Percentiles rank a stretch among this genome's conserved stretches.
Evolutionary conservation across 2,113 vertebrate genomes (phyloP).

Genomic region (Pluvialis apricaria): DNA sequence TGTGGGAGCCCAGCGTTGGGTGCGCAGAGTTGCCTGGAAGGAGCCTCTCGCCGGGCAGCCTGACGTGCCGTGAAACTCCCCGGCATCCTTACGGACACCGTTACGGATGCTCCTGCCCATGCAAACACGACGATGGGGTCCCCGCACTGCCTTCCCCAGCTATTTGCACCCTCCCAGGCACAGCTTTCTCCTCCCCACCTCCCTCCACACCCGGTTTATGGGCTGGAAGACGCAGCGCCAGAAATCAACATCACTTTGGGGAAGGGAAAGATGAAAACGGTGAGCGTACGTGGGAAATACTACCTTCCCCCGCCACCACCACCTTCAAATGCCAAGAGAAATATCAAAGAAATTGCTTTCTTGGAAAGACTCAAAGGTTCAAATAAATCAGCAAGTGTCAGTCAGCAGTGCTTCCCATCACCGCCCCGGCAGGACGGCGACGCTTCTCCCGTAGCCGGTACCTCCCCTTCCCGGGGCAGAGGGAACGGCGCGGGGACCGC

Average conservation of each 20-base stretch:
- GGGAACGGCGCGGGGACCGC: background rate
- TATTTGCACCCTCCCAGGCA: background rate
- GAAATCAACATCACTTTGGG: background rate
- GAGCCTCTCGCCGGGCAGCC: background rate
- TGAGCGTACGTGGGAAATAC: background rate
- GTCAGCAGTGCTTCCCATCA: background rate
- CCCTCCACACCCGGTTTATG: background rate
- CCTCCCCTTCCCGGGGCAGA: background rate
- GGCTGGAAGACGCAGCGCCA: background rate
- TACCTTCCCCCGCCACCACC: background rate
- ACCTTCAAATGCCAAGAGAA: slow-evolving; percentile 74
- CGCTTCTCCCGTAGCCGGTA: background rate
- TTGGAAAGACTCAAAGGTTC: slow-evolving; percentile 67
- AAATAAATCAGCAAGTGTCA: slow-evolving; percentile 61
- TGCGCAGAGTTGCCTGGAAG: background rate
- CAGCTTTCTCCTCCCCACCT: background rate
- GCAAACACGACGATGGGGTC: accelerated
- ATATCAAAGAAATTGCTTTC: slow-evolving; percentile 73
- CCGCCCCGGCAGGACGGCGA: background rate
- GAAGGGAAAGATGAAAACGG: background rate
- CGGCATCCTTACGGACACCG: background rate
- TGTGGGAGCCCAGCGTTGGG: background rate
- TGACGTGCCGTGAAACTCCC: background rate
- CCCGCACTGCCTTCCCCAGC: background rate
- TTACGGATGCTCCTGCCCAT: background rate